Evolutionary conservation across 2,888 invertebrate species (phyloP), one percentile per base, ranked within the genome.

Genomic region (Drosophila nigricruria): DNA sequence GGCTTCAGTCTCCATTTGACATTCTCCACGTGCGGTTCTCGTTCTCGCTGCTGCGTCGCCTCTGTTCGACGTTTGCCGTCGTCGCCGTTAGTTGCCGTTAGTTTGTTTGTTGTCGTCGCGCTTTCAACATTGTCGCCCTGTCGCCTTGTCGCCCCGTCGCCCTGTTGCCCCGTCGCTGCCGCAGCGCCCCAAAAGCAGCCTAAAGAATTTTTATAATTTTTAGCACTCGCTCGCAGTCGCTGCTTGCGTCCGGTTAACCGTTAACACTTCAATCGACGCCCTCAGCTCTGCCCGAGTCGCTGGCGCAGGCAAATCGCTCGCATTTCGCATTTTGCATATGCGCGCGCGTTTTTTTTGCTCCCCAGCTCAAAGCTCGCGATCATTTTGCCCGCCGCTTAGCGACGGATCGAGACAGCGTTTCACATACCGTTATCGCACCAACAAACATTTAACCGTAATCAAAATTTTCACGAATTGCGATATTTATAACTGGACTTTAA

Each of bases 1-100:
- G 79, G 64, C 86, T 91, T 93, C 91, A 93, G 92, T 93, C 92
- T 92, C 91, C 91, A 92, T 91, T 91, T 92, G 92, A 93, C 93
- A 92, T 92, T 92, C 92, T 92, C 87, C 88, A 91, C 88, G 92
- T 92, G 87, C 92, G 93, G 92, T 93, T 79, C 76, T 77, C 70
- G 87, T 80, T 75, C 78, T 81, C 72, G 80, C 78, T 77, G 77
- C 74, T 69, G 81, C 73, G 57, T 47, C 68, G 77, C 56, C 58
- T 60, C 52, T 52, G 59, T 69, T 57, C 60, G 70, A 63, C 61
- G 72, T 63, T 43, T 43, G 45, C 66, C 68, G 81, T 63, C 73
- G 81, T 69, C 63, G 66, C 61, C 76, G 80, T 60, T 58, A 49
- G 53, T 53, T 57, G 73, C 70, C 60, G 76, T 69, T 69, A 77